Conservation (phyloP, 1,140 invertebrate genomes). For the Drosophila watanabei region DNA sequence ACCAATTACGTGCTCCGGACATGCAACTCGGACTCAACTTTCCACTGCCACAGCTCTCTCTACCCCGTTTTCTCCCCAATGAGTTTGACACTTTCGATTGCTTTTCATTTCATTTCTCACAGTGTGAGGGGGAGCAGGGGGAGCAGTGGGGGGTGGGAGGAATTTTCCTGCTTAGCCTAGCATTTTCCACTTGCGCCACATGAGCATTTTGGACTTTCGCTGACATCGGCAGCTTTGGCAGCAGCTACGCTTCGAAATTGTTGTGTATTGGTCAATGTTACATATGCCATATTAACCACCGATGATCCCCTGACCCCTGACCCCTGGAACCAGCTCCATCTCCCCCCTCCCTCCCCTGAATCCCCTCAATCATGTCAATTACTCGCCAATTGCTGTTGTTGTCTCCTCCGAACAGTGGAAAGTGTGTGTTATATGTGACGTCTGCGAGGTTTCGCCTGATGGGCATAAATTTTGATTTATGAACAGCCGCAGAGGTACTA, state of each 20-base stretch:
- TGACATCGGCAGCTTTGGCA: constrained; percentile 55
- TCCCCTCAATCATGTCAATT: constrained; percentile 60
- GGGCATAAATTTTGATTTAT: constrained; percentile 78
- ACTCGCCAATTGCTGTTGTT: constrained; percentile 59
- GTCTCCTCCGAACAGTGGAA: constrained; percentile 56
- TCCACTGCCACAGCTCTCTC: not conserved
- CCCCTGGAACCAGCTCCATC: too few relatives aligned
- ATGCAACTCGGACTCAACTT: constrained; percentile 9
- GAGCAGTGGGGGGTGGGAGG: not conserved
- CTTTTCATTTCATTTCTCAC: constrained; percentile 36
- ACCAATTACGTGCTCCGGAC: constrained; percentile 34
- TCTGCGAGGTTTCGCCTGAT: constrained; percentile 57
- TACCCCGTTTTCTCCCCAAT: not conserved
- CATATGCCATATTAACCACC: constrained; percentile 64
- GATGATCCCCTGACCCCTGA: not conserved
- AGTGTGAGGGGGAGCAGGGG: constrained; percentile 8
- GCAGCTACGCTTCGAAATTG: constrained; percentile 18
- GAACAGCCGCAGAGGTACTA: constrained; percentile 40
- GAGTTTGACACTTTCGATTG: constrained; percentile 50
- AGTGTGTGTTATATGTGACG: constrained; percentile 65
- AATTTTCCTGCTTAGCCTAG: constrained; percentile 63
- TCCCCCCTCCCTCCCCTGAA: not conserved
- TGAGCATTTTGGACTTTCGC: constrained; percentile 50
- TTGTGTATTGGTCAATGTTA: constrained; percentile 40
- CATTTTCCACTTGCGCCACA: constrained; percentile 55